phyloP scores from a whole-genome alignment of 2,113 vertebrate species.

The Psilopogon haemacephalus region DNA sequence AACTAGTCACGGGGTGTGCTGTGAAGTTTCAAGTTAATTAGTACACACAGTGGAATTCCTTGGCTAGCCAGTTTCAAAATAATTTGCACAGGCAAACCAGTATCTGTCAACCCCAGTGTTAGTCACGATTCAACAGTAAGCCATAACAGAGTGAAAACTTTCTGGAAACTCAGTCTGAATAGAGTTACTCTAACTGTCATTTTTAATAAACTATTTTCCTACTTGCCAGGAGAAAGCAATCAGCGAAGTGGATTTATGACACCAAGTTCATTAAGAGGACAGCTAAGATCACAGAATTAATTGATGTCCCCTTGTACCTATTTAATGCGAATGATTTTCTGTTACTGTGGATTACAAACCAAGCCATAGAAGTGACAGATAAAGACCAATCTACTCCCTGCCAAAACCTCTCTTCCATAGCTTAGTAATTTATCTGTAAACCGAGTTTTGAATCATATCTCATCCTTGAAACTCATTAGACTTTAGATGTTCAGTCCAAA shows the following conservation, averaged over 20 bases:
- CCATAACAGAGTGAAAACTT: neutral
- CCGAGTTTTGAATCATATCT: slow-evolving; percentile 38
- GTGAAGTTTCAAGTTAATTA: neutral
- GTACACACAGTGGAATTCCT: neutral
- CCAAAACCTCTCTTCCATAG: slow-evolving; percentile 5
- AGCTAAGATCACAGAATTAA: slow-evolving; percentile 65
- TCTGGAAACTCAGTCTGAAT: neutral
- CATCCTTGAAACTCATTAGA: slow-evolving; percentile 56
- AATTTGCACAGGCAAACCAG: neutral
- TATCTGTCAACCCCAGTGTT: neutral
- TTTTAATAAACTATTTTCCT: slow-evolving; percentile 50
- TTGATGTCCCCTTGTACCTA: slow-evolving; percentile 50
- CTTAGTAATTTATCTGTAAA: slow-evolving; percentile 59
- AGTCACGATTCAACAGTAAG: neutral
- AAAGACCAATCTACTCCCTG: slow-evolving; percentile 61
- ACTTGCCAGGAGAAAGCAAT: slow-evolving; percentile 2
- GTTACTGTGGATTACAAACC: slow-evolving; percentile 57
- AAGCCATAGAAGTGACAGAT: slow-evolving; percentile 55
- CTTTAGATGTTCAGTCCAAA: slow-evolving; percentile 28
- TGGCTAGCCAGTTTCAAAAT: neutral
- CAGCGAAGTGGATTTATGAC: slow-evolving; percentile 53
- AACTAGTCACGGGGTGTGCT: neutral
- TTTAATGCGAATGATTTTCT: slow-evolving; percentile 76
- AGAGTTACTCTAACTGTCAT: neutral
- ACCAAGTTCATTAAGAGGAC: slow-evolving; percentile 66